Percentiles rank a stretch among this genome's conserved stretches.
phyloP scores from a whole-genome alignment of 2,113 vertebrate species.

The Pongo abelii region DNA sequence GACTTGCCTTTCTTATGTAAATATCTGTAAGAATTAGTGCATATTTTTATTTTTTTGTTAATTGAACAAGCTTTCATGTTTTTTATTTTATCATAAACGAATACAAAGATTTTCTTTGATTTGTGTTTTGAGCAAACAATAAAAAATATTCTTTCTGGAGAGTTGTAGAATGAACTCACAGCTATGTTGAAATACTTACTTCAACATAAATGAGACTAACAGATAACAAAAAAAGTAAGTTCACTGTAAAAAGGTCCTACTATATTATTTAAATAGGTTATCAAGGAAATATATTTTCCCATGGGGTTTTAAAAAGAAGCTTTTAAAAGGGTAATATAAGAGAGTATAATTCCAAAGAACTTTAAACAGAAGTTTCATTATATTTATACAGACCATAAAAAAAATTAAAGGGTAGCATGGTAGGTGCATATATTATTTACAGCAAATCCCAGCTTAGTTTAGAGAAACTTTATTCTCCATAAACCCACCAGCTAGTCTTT shows the following conservation, averaged over 20 bases:
- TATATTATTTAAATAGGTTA: slow-evolving; percentile 28
- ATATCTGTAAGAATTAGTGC: neutral
- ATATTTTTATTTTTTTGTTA: neutral
- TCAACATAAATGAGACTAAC: neutral
- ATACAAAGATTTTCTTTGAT: neutral
- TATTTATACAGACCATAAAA: slow-evolving; percentile 68
- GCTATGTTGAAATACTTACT: neutral
- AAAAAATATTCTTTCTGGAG: neutral
- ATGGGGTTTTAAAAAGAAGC: neutral
- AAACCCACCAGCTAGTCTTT: slow-evolving; percentile 30
- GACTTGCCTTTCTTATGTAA: neutral
- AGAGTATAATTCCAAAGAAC: slow-evolving; percentile 48
- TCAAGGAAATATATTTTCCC: slow-evolving; percentile 47
- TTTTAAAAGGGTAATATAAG: slow-evolving; percentile 52
- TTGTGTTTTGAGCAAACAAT: neutral
- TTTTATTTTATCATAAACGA: neutral
- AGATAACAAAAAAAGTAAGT: slow-evolving; percentile 25
- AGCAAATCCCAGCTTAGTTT: slow-evolving; percentile 60
- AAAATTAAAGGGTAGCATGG: slow-evolving; percentile 59
- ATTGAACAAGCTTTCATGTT: neutral
- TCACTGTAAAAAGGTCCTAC: neutral
- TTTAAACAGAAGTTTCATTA: slow-evolving; percentile 60
- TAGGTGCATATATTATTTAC: slow-evolving; percentile 70
- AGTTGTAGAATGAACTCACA: neutral
- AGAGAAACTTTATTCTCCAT: neutral